Percentiles rank a stretch among this genome's conserved stretches.
phyloP scores from a whole-genome alignment of 1,140 invertebrate genomes.

The Drosophila ficusphila region DNA sequence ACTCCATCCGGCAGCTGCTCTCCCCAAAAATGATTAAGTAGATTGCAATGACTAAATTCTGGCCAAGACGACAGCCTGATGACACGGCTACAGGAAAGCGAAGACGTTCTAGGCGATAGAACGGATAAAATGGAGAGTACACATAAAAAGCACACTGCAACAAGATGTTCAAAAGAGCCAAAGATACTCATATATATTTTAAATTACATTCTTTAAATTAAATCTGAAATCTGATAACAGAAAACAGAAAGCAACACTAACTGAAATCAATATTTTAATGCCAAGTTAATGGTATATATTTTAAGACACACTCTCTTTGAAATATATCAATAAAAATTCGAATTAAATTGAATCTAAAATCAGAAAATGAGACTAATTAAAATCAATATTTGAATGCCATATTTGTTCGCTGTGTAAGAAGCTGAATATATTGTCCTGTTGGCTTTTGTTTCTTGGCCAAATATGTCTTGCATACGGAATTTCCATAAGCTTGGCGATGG shows the following conservation, averaged over 20 bases:
- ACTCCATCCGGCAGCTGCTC: neutral
- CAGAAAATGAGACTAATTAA: no score
- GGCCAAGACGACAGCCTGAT: conserved; percentile 64
- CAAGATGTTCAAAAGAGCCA: no score
- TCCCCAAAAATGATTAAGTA: conserved; percentile 75
- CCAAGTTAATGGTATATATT: no score
- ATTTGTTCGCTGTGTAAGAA: conserved; percentile 6
- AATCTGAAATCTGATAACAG: no score
- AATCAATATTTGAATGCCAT: no score
- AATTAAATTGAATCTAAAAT: no score
- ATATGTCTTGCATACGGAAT: conserved; percentile 77
- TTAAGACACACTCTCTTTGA: no score
- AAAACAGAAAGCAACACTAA: no score
- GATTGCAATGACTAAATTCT: conserved; percentile 80
- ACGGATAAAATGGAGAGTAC: conserved; percentile 13
- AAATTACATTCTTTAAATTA: no score
- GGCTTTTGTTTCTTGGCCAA: conserved; percentile 69
- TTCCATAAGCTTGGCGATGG: conserved; percentile 34
- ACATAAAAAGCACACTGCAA: neutral
- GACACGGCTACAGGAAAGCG: conserved; percentile 34
- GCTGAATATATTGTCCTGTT: conserved; percentile 53
- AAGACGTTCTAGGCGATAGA: conserved; percentile 34
- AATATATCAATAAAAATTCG: neutral
- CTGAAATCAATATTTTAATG: no score
- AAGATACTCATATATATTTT: no score